phyloP scores from a whole-genome alignment of 2,797 vertebrate genomes.

The Pseudochirops cupreus region DNA sequence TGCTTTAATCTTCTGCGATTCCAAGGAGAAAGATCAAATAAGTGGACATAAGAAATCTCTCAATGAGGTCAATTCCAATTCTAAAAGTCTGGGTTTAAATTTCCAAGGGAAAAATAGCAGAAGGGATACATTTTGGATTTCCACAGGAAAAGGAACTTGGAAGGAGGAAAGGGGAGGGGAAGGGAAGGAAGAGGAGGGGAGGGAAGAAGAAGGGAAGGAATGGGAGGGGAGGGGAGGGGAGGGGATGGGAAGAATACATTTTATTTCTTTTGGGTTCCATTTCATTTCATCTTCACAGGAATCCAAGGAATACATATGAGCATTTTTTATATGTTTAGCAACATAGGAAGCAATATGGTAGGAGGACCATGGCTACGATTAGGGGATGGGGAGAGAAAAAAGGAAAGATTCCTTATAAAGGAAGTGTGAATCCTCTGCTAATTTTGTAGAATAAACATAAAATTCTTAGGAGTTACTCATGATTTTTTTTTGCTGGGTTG shows the following conservation, averaged over 20 bases:
- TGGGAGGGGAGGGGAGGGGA: too few species aligned
- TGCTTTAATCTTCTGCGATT: neutral
- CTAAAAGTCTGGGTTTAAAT: conserved; percentile 42
- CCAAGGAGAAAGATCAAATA: neutral
- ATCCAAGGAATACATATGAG: neutral
- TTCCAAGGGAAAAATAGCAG: conserved; percentile 54
- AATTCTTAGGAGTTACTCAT: neutral
- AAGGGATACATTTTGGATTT: conserved; percentile 22
- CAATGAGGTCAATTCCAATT: conserved; percentile 27
- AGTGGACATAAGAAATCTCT: conserved; percentile 10
- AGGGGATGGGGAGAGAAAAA: neutral
- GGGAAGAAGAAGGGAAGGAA: too few species aligned
- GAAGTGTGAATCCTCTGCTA: neutral
- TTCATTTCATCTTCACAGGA: neutral
- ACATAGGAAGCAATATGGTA: neutral
- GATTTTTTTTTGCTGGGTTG: neutral
- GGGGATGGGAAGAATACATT: neutral
- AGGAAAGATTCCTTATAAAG: neutral
- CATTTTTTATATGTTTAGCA: neutral
- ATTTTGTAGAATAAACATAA: neutral
- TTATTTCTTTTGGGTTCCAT: neutral
- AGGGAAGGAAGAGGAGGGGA: too few species aligned
- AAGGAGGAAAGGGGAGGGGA: neutral
- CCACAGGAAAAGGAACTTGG: conserved; percentile 49
- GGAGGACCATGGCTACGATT: neutral